These are phyloP conservation scores for Drosophila sp. DNA, from an alignment of 1,140 invertebrate species.

Conservation along the genomic window DNA sequence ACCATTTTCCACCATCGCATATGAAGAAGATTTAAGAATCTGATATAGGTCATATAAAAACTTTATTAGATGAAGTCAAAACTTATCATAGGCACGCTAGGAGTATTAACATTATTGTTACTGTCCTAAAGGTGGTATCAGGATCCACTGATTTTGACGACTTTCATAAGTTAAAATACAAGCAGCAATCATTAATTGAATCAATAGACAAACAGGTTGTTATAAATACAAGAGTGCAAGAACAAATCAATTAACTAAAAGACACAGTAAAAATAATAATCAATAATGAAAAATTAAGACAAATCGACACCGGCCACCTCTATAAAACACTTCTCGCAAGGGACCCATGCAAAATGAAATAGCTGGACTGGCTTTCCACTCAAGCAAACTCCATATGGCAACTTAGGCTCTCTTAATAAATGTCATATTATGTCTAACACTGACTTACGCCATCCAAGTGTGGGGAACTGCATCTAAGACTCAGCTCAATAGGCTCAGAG, in stretches of 20 bases:
- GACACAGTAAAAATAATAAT: background rate
- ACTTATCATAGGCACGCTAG: constrained; percentile 30
- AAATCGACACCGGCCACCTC: constrained; percentile 26
- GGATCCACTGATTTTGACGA: constrained; percentile 35
- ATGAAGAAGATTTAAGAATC: constrained; percentile 7
- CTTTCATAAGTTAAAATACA: constrained; percentile 20
- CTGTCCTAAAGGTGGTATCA: constrained; percentile 21
- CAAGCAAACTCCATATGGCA: too few relatives aligned
- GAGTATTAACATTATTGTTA: constrained; percentile 31
- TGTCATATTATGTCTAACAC: too few relatives aligned
- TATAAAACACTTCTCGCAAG: constrained; percentile 20
- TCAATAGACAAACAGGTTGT: background rate
- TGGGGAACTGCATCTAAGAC: too few relatives aligned
- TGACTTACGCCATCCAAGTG: too few relatives aligned
- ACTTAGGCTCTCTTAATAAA: too few relatives aligned
- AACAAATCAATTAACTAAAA: too few relatives aligned
- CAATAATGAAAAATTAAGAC: constrained; percentile 15
- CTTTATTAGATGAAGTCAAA: constrained; percentile 13
- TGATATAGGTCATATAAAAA: constrained; percentile 23
- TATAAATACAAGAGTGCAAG: background rate
- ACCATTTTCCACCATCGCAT: too few relatives aligned
- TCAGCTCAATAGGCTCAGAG: too few relatives aligned
- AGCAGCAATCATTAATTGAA: constrained; percentile 4
- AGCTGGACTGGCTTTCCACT: too few relatives aligned
- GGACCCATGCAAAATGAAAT: too few relatives aligned